These are phyloP conservation scores for Luscinia luscinia DNA, from an alignment of 2,797 vertebrate genomes.

Conservation along the genomic window DNA sequence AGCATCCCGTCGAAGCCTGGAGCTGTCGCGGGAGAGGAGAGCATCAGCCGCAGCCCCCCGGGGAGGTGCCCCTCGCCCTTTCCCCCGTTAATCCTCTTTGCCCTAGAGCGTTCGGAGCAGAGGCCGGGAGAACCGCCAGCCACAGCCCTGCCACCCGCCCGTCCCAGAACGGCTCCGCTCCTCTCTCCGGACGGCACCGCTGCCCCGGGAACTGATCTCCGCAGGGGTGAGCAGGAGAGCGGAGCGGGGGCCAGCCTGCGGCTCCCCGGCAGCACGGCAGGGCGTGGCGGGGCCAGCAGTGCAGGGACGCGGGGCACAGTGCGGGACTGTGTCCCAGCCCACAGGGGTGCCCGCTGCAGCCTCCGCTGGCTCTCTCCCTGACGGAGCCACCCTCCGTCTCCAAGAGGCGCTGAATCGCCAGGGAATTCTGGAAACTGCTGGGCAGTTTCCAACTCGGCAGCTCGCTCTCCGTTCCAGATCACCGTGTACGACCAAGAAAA, in stretches of 20 bases:
- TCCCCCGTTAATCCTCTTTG: conserved; percentile 64
- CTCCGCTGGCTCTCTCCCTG: not conserved
- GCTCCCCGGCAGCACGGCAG: conserved; percentile 6
- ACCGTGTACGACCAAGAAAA: conserved; percentile 96
- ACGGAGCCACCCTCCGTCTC: not conserved
- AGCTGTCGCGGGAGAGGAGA: not conserved
- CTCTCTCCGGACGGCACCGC: conserved; percentile 37
- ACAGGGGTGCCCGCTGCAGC: not conserved
- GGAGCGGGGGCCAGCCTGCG: not conserved
- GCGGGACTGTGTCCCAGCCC: not conserved
- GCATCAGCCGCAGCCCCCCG: not conserved
- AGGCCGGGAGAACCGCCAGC: conserved; percentile 58
- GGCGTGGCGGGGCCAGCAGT: not conserved
- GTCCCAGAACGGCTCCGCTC: conserved; percentile 51
- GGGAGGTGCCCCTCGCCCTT: conserved; percentile 1
- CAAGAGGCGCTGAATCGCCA: not conserved
- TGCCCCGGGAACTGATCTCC: conserved; percentile 54
- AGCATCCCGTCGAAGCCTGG: not conserved
- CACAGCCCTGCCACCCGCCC: conserved; percentile 43
- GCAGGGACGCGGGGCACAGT: conserved; percentile 3
- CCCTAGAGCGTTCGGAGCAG: conserved; percentile 63
- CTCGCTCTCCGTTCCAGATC: conserved; percentile 79
- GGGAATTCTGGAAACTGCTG: not conserved
- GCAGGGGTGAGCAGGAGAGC: conserved; percentile 59
- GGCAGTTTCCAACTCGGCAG: conserved; percentile 10